Conservation (phyloP, 2,797 vertebrate genomes). For the Chelidonichthys spinosus region DNA sequence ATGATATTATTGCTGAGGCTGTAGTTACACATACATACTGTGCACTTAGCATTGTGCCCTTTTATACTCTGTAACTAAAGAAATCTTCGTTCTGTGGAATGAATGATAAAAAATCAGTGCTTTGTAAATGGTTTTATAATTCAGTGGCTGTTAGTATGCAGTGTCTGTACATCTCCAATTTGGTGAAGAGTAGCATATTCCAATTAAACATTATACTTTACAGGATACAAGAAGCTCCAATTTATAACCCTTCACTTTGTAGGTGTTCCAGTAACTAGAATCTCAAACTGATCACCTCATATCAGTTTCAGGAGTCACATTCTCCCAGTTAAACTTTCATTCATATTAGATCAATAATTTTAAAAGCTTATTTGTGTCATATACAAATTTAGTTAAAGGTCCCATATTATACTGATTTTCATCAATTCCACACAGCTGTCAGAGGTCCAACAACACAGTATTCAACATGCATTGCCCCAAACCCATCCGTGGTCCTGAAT, state of each 20-base stretch:
- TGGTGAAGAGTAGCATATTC: too few relatives aligned
- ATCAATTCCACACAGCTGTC: too few relatives aligned
- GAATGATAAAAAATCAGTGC: neutral
- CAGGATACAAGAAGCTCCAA: too few relatives aligned
- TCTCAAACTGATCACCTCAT: too few relatives aligned
- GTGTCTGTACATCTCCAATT: neutral
- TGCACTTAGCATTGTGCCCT: neutral
- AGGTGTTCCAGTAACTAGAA: too few relatives aligned
- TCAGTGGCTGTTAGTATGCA: neutral
- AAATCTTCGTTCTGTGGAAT: neutral
- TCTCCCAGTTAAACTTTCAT: neutral
- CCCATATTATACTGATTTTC: too few relatives aligned
- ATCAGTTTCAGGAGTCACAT: neutral
- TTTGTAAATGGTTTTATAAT: slow-evolving; percentile 1
- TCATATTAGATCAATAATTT: neutral
- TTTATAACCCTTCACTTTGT: too few relatives aligned
- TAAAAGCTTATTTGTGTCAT: neutral
- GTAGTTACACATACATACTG: neutral
- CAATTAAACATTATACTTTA: neutral
- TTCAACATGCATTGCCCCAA: too few relatives aligned
- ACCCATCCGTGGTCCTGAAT: too few relatives aligned
- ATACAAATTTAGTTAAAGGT: neutral
- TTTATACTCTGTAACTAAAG: neutral
- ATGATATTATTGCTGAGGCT: neutral
- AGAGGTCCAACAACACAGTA: too few relatives aligned